Base-by-base conservation (phyloP, 2,888 invertebrate species). In the Papilio demoleus region DNA sequence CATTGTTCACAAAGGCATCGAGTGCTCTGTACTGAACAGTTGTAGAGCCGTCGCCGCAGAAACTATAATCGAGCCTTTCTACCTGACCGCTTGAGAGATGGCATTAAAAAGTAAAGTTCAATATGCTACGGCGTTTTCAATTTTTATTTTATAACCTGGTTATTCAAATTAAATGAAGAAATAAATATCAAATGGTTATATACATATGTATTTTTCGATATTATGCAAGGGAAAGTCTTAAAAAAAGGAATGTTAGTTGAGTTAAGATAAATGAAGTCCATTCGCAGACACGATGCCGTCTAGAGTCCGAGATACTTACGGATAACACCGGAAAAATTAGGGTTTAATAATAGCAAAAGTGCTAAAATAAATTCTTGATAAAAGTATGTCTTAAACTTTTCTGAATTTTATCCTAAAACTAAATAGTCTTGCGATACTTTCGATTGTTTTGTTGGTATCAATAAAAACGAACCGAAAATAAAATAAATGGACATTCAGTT, bases 241-340 rank as follows among this genome's bases (percentile, higher is more conserved):
- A 53, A 17, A 12, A 53, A 38, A 56, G 17, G 53, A 31, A 40
- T 50, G 34, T 34, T 47, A 4, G 62, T 36, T 27, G 38, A 27
- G 42, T 42, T 40, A 42, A 65, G 58, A 65, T 58, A 65, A 65
- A 65, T 65, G 31, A 31, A 31, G 17, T 17, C 42, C 42, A 34
- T 65, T 58, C 17, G 11, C 36, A 31, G 34, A 40, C 40, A 45
- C 42, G 58, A 58, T 40, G 65, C 42, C 17, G 11, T 11, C n/a
- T n/a, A n/a, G n/a, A n/a, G n/a, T n/a, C n/a, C n/a, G n/a, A n/a
- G n/a, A n/a, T n/a, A n/a, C n/a, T n/a, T n/a, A n/a, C n/a, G n/a
- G n/a, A n/a, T n/a, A n/a, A n/a, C n/a, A n/a, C n/a, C n/a, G n/a
- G n/a, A n/a, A n/a, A n/a, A n/a, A n/a, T n/a, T n/a, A n/a, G n/a